phyloP scores from a whole-genome alignment of 2,888 invertebrate species.

The Auanema freiburgensis region DNA sequence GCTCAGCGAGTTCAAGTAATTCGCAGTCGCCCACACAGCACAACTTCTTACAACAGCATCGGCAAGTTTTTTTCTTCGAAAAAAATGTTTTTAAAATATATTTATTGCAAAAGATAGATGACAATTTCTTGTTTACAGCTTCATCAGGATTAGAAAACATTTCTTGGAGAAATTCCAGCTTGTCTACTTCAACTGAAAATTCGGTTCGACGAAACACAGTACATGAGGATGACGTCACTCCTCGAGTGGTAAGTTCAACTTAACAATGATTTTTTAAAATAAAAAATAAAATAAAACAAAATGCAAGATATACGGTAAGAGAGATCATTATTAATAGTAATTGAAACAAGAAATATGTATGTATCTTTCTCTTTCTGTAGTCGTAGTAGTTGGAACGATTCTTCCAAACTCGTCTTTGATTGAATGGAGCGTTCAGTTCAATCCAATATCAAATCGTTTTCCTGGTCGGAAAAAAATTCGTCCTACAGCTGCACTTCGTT shows the following conservation, averaged over 20 bases:
- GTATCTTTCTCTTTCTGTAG: too few relatives aligned
- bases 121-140: slow-evolving; percentile 32
- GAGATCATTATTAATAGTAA: too few relatives aligned
- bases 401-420: too few relatives aligned
- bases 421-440: too few relatives aligned
- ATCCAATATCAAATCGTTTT: slow-evolving; percentile 15
- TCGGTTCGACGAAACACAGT: slow-evolving; percentile 31
- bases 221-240: slow-evolving; percentile 53
- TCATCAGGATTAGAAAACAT: slow-evolving; percentile 58
- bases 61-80: slow-evolving; percentile 12
- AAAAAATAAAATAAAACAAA: neutral
- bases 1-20: slow-evolving; percentile 30
- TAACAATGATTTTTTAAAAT: neutral
- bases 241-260: slow-evolving; percentile 52
- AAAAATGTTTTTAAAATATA: too few relatives aligned
- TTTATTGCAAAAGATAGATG: slow-evolving; percentile 1
- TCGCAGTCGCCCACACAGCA: slow-evolving; percentile 40
- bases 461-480: slow-evolving; percentile 23
- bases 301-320: too few relatives aligned
- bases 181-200: slow-evolving; percentile 16
- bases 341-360: too few relatives aligned
- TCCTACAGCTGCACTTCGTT: slow-evolving; percentile 22
- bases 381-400: too few relatives aligned
- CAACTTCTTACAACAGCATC: slow-evolving; percentile 40
- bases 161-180: slow-evolving; percentile 52